Evolutionary conservation across 2,113 vertebrate genomes (phyloP).

Genomic region (Furnarius figulus): DNA sequence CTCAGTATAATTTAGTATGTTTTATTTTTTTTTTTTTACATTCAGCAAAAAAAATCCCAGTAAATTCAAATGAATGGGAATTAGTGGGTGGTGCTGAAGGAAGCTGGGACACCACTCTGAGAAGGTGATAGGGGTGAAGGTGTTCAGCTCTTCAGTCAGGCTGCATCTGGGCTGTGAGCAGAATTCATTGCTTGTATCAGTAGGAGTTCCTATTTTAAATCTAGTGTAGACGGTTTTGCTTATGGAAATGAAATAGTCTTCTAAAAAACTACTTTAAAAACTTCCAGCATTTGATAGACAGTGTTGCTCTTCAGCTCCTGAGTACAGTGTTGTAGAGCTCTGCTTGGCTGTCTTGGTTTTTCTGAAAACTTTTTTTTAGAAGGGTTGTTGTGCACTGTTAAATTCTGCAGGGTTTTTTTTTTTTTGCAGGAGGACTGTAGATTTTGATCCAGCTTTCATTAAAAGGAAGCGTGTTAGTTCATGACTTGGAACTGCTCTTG

Average conservation of each 20-base stretch:
- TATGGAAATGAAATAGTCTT: neutral
- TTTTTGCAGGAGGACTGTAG: neutral
- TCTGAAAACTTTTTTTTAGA: neutral
- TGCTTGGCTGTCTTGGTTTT: neutral
- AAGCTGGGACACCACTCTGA: neutral
- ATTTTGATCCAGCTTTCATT: neutral
- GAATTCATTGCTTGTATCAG: neutral
- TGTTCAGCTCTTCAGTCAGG: rapidly evolving
- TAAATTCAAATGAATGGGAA: neutral
- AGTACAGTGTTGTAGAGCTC: neutral
- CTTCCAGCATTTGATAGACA: neutral
- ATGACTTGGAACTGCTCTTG: neutral
- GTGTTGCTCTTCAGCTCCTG: neutral
- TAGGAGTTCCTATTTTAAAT: neutral
- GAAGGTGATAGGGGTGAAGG: neutral
- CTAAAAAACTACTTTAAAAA: neutral
- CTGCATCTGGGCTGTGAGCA: neutral
- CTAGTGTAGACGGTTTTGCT: neutral
- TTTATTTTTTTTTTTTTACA: neutral
- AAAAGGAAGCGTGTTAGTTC: neutral
- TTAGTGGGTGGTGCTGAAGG: neutral
- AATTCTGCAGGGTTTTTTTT: neutral
- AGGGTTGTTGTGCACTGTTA: neutral
- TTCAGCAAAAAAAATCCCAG: neutral
- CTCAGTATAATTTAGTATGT: neutral